Evolutionary conservation across 1,140 invertebrate species (phyloP), one percentile per base, ranked within the genome.

Genomic region (Drosophila jambulina): DNA sequence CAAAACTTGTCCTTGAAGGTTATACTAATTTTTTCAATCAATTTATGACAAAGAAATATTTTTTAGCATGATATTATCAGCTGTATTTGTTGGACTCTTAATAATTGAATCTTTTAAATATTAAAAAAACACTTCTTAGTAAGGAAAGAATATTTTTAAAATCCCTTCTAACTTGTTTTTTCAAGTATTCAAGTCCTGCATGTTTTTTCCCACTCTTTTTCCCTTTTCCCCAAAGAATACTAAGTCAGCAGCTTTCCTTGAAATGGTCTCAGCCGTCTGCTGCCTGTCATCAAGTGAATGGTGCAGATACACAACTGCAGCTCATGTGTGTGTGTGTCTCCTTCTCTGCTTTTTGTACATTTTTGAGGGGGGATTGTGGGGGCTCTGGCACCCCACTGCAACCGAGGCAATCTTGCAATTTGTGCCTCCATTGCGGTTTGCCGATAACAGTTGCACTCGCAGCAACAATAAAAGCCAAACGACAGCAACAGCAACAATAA

Each of bases 341-440:
- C 12, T 38, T 8, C 12, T 3, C 29, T 34, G n/a, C 46, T 48
- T 23, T 56, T 43, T 57, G 51, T 54, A 17, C 19, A 23, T 36
- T 54, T 54, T 54, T 54, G 3, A 32, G 48, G 27, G 46, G 25
- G 25, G 48, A 2, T 27, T 29, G 27, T 23, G 51, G 34, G 32
- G 15, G 21, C 1, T 21, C 13, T 23, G 15, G 32, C 29, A 29
- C 42, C 23, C 59, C 51, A 45, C 29, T 34, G 49, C 42, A 61
- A 40, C 45, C 27, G 32, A 42, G 53, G 74, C 75, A 76, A 77
- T 60, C 75, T 62, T 69, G 56, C 78, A 58, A 69, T 75, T 81
- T 77, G 76, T 60, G 56, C 59, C 64, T 65, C 70, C 70, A 74
- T 77, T 88, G 84, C 61, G 72, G 83, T 88, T 64, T 60, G 25